Percentiles rank a stretch among this genome's conserved stretches.
Evolutionary conservation across 2,797 vertebrate genomes (phyloP).

Genomic region (Nyctibius grandis): DNA sequence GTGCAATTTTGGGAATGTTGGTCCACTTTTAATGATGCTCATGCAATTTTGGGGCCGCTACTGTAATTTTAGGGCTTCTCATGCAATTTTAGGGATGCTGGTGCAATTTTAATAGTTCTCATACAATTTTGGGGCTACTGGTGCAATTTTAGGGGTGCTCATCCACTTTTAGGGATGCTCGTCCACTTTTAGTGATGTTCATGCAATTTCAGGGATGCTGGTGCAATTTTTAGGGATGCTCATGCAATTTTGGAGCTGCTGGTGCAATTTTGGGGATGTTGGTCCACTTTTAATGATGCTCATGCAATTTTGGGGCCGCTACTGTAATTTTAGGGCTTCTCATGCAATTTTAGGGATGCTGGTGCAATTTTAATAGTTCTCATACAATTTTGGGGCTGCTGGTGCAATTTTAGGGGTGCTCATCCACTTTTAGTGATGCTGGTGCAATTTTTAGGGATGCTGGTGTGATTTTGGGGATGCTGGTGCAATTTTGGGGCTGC

Average conservation of each 20-base stretch:
- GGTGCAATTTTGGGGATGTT: too few relatives aligned
- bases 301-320: background rate
- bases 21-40: too few relatives aligned
- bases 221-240: background rate
- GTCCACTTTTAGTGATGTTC: background rate
- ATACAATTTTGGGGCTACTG: too few relatives aligned
- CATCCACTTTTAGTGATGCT: fast-evolving
- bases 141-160: background rate
- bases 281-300: too few relatives aligned
- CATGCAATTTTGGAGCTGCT: background rate
- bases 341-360: too few relatives aligned
- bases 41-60: fast-evolving
- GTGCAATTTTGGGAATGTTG: background rate
- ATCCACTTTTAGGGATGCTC: background rate
- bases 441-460: background rate
- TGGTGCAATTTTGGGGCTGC: fast-evolving
- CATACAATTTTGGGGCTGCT: background rate
- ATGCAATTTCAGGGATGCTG: too few relatives aligned
- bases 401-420: fast-evolving
- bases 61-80: too few relatives aligned
- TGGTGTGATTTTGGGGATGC: background rate
- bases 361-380: background rate
- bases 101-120: background rate
- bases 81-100: background rate
- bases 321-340: background rate